Base-by-base conservation (phyloP, 2,113 vertebrate species). In the Siniperca chuatsi region DNA sequence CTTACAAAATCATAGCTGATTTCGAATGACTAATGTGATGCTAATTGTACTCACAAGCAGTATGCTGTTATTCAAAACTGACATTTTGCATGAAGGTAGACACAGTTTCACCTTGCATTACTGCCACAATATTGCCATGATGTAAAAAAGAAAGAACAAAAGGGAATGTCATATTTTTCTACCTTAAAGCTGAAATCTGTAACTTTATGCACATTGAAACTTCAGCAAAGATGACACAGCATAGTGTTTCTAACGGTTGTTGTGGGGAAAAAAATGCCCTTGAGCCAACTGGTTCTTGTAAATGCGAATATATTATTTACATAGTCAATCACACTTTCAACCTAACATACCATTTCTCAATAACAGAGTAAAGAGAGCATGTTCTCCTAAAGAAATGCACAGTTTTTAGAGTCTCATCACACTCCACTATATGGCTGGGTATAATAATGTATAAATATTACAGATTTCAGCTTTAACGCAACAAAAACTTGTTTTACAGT, bases 101-200 rank as follows among this genome's bases (percentile, higher is more conserved):
- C 64, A 75, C 46, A 86, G 44, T 85, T 88, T 85, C 33, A 83
- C 62, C 57, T 79, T 69, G 62, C 3, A 29, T 64, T 75, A 75
- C 44, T 50, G 67, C 21, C 78, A 92, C 88, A 33, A 72, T 81
- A 71, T 83, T 87, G 66, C 25, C 58, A 68, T 78, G 40, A 75
- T 60, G 2, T 75, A 8, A 79, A 61, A 61, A n/a, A n/a, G 13
- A 54, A 66, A 66, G 21, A 29, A 58, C 21, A 44, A 76, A 66
- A 66, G 12, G 8, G 15, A 80, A 62, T 1, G 6, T 12, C 42
- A 48, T 11, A 67, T 57, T 66, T 68, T 78, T 74, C 48, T 55
- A 21, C 44, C 35, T 58, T 62, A 54, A 62, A 77, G 42, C 61
- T 78, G 61, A 79, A 68, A 86, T 77, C 66, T 79, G 35, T 75